Percentiles rank a stretch among this genome's conserved stretches.
These are phyloP conservation scores for Daphoenositta chrysoptera DNA, from an alignment of 2,113 vertebrate genomes.

Conservation along the genomic window DNA sequence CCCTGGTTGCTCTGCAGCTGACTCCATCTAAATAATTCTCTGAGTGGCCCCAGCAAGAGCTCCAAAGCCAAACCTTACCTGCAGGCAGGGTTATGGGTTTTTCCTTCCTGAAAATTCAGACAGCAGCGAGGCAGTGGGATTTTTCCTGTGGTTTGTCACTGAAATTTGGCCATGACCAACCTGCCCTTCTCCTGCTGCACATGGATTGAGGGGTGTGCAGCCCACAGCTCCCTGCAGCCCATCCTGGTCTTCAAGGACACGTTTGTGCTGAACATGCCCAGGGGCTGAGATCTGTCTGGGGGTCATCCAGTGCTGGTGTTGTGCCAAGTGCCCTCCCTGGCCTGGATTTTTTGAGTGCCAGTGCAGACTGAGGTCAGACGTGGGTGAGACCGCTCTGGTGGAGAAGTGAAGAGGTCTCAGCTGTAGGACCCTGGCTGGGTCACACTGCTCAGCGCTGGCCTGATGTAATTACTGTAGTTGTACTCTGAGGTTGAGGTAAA, in stretches of 20 bases:
- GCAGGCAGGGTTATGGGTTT: background rate
- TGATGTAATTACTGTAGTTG: background rate
- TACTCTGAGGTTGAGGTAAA: background rate
- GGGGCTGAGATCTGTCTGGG: background rate
- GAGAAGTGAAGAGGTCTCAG: background rate
- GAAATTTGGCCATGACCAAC: background rate
- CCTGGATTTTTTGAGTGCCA: too few species aligned
- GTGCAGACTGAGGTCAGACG: background rate
- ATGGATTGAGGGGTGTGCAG: background rate
- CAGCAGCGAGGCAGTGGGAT: background rate
- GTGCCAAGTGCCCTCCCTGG: background rate
- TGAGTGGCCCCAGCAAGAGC: background rate
- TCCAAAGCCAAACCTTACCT: background rate
- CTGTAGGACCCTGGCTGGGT: background rate
- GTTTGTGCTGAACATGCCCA: background rate
- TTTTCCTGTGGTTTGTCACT: background rate
- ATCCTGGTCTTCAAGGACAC: background rate
- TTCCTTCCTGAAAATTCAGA: background rate
- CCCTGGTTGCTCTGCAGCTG: background rate
- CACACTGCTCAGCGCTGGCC: rapidly evolving
- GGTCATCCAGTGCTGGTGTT: background rate
- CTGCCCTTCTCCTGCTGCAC: background rate
- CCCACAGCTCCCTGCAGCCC: background rate
- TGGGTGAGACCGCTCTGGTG: too few species aligned
- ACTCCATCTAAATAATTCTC: background rate